These are phyloP conservation scores for Clistopyga incitator DNA, from an alignment of 2,888 invertebrate species.

Conservation along the genomic window DNA sequence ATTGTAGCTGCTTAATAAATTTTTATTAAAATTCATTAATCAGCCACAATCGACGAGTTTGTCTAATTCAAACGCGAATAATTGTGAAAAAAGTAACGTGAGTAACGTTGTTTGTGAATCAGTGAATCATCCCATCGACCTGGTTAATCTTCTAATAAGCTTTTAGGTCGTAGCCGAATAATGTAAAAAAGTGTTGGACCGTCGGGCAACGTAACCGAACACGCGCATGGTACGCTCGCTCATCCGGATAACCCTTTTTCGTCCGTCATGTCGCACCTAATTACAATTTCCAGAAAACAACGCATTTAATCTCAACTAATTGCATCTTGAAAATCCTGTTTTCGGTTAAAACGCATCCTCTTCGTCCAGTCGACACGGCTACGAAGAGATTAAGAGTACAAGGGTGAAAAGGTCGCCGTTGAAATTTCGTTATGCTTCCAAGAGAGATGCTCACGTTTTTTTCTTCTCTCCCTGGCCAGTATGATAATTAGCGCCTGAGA, in stretches of 20 bases:
- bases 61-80: no score
- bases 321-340: conserved; percentile 59
- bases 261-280: conserved; percentile 45
- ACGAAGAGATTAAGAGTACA: conserved; percentile 20
- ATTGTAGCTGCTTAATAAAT: no score
- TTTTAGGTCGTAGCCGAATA: neutral
- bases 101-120: neutral
- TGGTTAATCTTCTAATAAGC: neutral
- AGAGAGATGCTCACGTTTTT: conserved; percentile 37
- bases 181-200: neutral
- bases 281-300: conserved; percentile 59
- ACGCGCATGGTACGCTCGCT: neutral
- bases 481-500: conserved; percentile 23
- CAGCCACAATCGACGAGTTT: no score
- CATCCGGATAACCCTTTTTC: conserved; percentile 38
- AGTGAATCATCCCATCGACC: neutral
- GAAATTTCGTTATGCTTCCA: conserved; percentile 37
- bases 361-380: conserved; percentile 29
- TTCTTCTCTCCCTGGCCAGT: conserved; percentile 26
- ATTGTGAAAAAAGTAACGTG: no score
- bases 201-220: neutral
- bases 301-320: conserved; percentile 57
- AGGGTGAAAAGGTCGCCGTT: conserved; percentile 41
- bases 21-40: no score
- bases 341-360: conserved; percentile 37